Evolutionary conservation across 1,140 invertebrate genomes (phyloP), one percentile per base, ranked within the genome.

Genomic region (Hetaerina americana): DNA sequence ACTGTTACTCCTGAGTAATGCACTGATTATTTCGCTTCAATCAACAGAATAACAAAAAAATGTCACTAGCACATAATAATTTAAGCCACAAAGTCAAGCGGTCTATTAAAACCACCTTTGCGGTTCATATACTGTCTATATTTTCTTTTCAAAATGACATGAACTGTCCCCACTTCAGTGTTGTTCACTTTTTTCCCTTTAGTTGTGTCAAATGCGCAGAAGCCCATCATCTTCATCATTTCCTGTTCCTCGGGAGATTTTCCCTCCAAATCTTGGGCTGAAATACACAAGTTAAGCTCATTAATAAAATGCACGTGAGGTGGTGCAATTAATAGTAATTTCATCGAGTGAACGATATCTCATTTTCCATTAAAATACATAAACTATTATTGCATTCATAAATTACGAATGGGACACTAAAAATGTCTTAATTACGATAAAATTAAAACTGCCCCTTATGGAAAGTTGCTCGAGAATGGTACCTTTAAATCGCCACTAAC

Each of bases 71-170:
- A 57, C 15, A 18, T 18, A 57, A 57, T 57, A 57, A 15, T 70
- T 84, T 87, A 93, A 74, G 92, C 92, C 67, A 96, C 93, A 85
- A 95, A 95, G 83, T 99, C 97, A 69, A 99, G 83, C 40, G 97
- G 97, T 78, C 97, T 87, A 81, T 99, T 99, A 83, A 99, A 99
- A 72, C 97, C 97, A 75, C 97, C 97, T 83, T 97, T 96, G 72
- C 97, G 87, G 82, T 99, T 99, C 97, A 99, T 99, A 78, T 99
- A 99, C 82, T 99, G 97, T 72, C 96, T 88, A 81, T 99, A 99
- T 83, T 97, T 96, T 77, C 97, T 85, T 84, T 98, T 98, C 69
- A 97, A 86, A 71, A 97, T 94, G 70, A 98, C 92, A 81, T 98
- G 96, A 73, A 97, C 94, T 26, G 89, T 91, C 25, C 94, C 94